Conservation (phyloP, 2,797 vertebrate species). For the Sebastes minor region DNA sequence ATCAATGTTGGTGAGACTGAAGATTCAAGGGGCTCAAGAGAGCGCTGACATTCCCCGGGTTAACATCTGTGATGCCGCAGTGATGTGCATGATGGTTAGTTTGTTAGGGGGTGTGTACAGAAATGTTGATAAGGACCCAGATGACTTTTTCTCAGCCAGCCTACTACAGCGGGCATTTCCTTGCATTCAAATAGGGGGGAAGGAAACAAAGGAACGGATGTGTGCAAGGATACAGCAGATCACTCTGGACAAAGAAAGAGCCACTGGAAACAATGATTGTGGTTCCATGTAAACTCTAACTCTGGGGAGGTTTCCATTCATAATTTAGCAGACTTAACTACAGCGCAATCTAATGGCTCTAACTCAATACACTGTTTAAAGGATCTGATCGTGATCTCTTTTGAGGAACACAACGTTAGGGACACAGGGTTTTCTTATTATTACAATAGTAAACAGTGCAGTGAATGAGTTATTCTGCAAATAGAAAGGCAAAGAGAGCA, state of each 20-base stretch:
- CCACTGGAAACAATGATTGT: conserved; percentile 57
- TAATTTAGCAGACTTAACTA: conserved; percentile 36
- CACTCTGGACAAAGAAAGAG: conserved; percentile 64
- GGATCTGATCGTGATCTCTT: conserved; percentile 30
- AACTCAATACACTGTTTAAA: conserved; percentile 29
- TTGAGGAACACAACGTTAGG: conserved; percentile 3
- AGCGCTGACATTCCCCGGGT: not conserved
- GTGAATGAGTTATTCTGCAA: conserved; percentile 20
- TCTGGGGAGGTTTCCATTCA: conserved; percentile 56
- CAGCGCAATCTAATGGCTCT: conserved; percentile 12
- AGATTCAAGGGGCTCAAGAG: not conserved
- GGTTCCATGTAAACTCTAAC: conserved; percentile 40
- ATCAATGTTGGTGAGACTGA: not conserved
- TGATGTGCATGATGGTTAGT: conserved; percentile 3
- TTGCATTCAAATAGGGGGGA: conserved; percentile 81
- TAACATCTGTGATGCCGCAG: not conserved
- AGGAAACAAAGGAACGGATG: conserved; percentile 75
- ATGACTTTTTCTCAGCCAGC: conserved; percentile 68
- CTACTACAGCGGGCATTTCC: conserved; percentile 75
- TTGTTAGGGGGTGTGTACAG: conserved; percentile 27
- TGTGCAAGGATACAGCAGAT: conserved; percentile 69
- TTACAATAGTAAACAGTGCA: conserved; percentile 12
- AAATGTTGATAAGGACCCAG: conserved; percentile 69
- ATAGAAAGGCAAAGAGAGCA: conserved; percentile 21
- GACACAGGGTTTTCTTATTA: not conserved